phyloP scores from a whole-genome alignment of 2,888 invertebrate species.

The Chrysina gloriosa region DNA sequence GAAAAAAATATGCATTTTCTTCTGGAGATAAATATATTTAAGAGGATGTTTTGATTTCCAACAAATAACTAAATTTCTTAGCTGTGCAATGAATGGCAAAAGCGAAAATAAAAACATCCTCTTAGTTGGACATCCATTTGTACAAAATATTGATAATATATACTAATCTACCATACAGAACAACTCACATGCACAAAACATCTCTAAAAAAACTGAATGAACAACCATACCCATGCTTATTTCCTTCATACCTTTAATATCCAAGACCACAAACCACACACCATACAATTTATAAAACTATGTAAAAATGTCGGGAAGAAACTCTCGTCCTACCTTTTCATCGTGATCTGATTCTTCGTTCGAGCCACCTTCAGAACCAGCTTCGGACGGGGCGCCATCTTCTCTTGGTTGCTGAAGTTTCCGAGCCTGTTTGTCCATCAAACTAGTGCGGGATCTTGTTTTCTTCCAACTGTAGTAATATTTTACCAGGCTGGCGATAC shows the following conservation, averaged over 20 bases:
- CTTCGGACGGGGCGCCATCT: conserved; percentile 79
- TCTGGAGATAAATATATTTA: background rate
- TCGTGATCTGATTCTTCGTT: conserved; percentile 91
- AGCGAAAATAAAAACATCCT: no score
- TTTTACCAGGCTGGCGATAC: conserved; percentile 94
- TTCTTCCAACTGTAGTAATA: conserved; percentile 99
- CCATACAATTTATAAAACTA: conserved; percentile 2
- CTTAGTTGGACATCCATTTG: background rate
- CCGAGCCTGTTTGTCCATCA: conserved; percentile 89
- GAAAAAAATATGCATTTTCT: background rate
- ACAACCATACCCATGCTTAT: conserved; percentile 37
- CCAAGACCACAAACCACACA: conserved; percentile 33
- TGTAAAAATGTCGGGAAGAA: background rate
- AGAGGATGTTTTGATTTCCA: background rate
- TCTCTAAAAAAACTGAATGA: conserved; percentile 21
- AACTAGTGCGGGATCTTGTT: conserved; percentile 88
- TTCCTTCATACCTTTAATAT: conserved; percentile 19
- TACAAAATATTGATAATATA: background rate
- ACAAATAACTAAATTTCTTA: no score
- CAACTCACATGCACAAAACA: conserved; percentile 26
- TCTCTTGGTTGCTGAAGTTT: conserved; percentile 77
- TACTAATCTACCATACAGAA: conserved; percentile 8
- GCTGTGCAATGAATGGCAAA: no score
- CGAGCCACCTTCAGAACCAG: conserved; percentile 84
- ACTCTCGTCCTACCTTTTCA: conserved; percentile 77